These are phyloP conservation scores for Mormyrops attenuatus DNA, from an alignment of 2,797 vertebrate species.

Conservation along the genomic window DNA sequence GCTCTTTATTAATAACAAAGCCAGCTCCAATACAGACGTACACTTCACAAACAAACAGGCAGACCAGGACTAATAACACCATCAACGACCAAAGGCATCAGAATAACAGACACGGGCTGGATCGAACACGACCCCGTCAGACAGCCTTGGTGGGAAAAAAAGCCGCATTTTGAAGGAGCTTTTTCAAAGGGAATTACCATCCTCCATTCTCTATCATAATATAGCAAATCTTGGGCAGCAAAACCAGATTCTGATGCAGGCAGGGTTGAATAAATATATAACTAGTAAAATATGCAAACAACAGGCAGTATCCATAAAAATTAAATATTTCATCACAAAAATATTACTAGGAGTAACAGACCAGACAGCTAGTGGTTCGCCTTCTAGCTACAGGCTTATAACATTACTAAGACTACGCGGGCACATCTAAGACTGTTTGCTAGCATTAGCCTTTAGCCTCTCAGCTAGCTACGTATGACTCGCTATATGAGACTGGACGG, in stretches of 20 bases:
- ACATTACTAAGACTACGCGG: background rate
- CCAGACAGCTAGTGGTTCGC: background rate
- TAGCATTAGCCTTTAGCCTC: background rate
- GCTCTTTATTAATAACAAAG: background rate
- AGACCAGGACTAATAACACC: background rate
- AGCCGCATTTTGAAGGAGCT: background rate
- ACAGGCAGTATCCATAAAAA: background rate
- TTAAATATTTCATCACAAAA: background rate
- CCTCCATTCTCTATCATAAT: background rate
- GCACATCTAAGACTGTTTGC: background rate
- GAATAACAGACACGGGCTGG: background rate
- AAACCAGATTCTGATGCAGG: background rate
- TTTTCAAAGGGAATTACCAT: background rate
- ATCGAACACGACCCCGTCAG: background rate
- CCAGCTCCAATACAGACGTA: background rate
- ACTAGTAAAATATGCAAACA: background rate
- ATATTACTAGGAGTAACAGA: background rate
- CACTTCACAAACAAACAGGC: background rate
- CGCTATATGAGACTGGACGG: background rate
- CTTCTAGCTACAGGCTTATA: background rate
- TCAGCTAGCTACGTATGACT: background rate
- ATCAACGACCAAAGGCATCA: background rate
- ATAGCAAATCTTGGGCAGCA: background rate
- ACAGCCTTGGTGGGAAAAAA: background rate
- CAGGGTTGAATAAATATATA: background rate